Evolutionary conservation across 37 sponge, comb jelly and placozoan species (phyloP), one percentile per base, ranked within the genome.

Genomic region (Bolinopsis microptera): DNA sequence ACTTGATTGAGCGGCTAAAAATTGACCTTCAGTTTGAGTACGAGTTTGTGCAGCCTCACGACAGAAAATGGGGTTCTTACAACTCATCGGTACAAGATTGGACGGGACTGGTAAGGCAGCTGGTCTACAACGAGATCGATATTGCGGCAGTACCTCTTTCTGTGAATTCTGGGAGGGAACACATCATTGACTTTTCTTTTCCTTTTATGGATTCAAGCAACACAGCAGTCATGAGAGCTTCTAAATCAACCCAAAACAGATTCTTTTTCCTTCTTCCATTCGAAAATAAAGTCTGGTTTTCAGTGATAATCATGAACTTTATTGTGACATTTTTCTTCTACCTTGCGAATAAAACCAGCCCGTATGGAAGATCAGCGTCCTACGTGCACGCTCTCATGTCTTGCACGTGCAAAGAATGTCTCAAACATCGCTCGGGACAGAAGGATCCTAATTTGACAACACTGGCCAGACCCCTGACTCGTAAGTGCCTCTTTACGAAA

Each of bases 131-230:
- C 26, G 75, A 72, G 75, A 72, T 72, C 75, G 75, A 72, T n/a
- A 72, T 72, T 30, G 75, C 75, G 18, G 75, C 75, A 24, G 75
- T n/a, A 5, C 31, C 75, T 72, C 31, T 72, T 5, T 72, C 75
- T 30, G 75, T 72, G 3, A 72, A 72, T n/a, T 72, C 26, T n/a
- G 75, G 18, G n/a, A 5, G 75, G 75, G 31, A 72, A 21, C 75
- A 72, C 31, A 28, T 72, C 31, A 72, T 72, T 72, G 75, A 72
- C 18, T 72, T 72, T n/a, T 72, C 75, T n/a, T 72, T 72, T n/a
- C 75, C 75, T 28, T 72, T 72, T n/a, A 72, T 72, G 75, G 75
- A 72, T 21, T n/a, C 75, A 2, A 72, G 75, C 18, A 72, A 30
- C 75, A 72, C 31, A 23, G 75, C 75, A 5, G 75, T 72, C 3